Conservation (phyloP, 2,888 invertebrate genomes). For the Apamea monoglypha region DNA sequence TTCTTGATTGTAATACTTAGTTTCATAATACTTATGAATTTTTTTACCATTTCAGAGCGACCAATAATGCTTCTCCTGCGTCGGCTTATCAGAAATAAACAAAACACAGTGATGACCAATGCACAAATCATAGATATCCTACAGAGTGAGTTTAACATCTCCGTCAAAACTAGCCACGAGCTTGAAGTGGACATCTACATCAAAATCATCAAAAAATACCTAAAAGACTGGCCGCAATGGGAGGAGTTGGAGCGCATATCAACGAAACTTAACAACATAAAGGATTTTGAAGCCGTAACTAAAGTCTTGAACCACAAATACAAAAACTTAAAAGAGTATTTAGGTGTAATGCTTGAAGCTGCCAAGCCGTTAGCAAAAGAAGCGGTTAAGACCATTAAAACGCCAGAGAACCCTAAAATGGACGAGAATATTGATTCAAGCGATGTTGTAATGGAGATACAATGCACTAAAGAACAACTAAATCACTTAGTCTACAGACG, state of each 20-base stretch:
- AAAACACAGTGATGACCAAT: conserved; percentile 81
- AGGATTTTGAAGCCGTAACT: conserved; percentile 65
- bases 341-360: conserved; percentile 72
- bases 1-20: too few relatives aligned
- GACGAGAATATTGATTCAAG: conserved; percentile 43
- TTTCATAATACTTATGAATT: not conserved
- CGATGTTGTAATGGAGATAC: conserved; percentile 74
- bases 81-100: conserved; percentile 77
- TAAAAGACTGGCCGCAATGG: conserved; percentile 86
- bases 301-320: conserved; percentile 76
- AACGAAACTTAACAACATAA: conserved; percentile 69
- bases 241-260: conserved; percentile 77
- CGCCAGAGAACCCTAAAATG: conserved; percentile 21
- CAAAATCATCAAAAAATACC: conserved; percentile 80
- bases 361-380: conserved; percentile 70
- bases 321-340: conserved; percentile 75
- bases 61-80: conserved; percentile 81
- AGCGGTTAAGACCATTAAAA: conserved; percentile 58
- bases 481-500: conserved; percentile 73
- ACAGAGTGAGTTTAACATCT: conserved; percentile 77
- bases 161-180: conserved; percentile 71
- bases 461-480: conserved; percentile 73
- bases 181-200: conserved; percentile 81
- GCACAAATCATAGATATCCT: conserved; percentile 80
- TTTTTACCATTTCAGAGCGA: conserved; percentile 73